Evolutionary conservation across 2,113 vertebrate genomes (phyloP), one percentile per base, ranked within the genome.

Genomic region (Butastur rufipennis): DNA sequence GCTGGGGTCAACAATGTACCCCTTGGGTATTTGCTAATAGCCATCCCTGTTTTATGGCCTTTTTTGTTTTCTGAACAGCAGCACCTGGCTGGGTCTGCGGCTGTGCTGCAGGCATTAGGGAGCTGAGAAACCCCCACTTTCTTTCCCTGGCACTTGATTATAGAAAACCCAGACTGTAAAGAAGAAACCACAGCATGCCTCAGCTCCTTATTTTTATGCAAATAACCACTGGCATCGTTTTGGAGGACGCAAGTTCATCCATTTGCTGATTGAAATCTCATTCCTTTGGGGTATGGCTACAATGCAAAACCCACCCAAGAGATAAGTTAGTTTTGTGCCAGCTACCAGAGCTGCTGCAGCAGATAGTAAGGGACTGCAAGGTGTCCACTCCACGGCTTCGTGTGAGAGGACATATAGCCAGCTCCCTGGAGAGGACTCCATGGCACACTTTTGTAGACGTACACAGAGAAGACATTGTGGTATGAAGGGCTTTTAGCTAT

Each of bases 311-410:
- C 25, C 68, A 47, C 61, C 34, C 74, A 48, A 56, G 71, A 59
- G 45, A 66, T 31, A 43, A 3, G 5, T 23, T 16, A 32, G 34
- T 29, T 67, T 63, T 62, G 27, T 21, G 38, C 23, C 61, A 55
- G 65, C 6, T 2, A 18, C 58, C 63, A 59, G 50, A 70, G 43
- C 75, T 53, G 27, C 38, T 71, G 50, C 25, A 23, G 45, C 45
- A 62, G 72, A 43, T 2, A 16, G 15, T 10, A 36, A 36, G 36
- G 66, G 34, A 20, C 50, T 82, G 74, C 22, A 36, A 70, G 15
- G 16, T 34, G 47, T 34, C 31, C 42, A 2, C 34, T 45, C 20
- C 65, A 32, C 1, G 1, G 52, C 29, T 61, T 48, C 0, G 0
- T 7, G 20, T 7, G 22, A 79, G 38, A 50, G 71, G n/a, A 71